Percentiles rank a stretch among this genome's conserved stretches.
These are phyloP conservation scores for Malurus melanocephalus DNA, from an alignment of 2,113 vertebrate genomes.

Conservation along the genomic window DNA sequence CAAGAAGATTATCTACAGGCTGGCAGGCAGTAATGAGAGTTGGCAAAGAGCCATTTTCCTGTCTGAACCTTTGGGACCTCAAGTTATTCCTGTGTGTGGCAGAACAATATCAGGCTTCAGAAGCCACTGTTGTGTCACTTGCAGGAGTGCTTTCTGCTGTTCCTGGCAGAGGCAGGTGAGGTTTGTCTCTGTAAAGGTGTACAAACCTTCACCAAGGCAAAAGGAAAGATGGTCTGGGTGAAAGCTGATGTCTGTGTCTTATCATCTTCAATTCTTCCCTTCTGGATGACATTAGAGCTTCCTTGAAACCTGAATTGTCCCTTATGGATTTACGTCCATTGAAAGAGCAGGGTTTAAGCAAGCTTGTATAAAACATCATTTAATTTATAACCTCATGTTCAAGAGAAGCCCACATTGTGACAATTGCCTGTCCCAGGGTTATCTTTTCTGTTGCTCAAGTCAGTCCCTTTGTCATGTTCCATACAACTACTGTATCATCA, in stretches of 20 bases:
- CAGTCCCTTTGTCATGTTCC: not conserved
- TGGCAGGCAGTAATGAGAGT: conserved; percentile 21
- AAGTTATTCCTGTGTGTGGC: not conserved
- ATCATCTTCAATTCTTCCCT: not conserved
- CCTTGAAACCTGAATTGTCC: not conserved
- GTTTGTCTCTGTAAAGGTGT: not conserved
- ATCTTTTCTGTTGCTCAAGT: not conserved
- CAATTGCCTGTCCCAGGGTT: not conserved
- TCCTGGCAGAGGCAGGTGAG: not conserved
- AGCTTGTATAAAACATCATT: not conserved
- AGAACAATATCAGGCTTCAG: conserved; percentile 14
- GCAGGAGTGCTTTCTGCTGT: not conserved
- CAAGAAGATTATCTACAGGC: conserved; percentile 32
- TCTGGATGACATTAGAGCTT: not conserved
- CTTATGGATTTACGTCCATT: not conserved
- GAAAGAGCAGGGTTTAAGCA: not conserved
- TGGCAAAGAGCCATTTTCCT: conserved; percentile 22
- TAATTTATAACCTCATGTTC: not conserved
- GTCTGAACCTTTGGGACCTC: not conserved
- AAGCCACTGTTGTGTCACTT: not conserved
- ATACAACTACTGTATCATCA: not conserved
- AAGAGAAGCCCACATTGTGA: not conserved
- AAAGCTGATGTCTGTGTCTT: not conserved
- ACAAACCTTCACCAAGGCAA: not conserved
- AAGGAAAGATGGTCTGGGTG: not conserved